phyloP scores from a whole-genome alignment of 2,888 invertebrate genomes.

The Diploptera punctata region DNA sequence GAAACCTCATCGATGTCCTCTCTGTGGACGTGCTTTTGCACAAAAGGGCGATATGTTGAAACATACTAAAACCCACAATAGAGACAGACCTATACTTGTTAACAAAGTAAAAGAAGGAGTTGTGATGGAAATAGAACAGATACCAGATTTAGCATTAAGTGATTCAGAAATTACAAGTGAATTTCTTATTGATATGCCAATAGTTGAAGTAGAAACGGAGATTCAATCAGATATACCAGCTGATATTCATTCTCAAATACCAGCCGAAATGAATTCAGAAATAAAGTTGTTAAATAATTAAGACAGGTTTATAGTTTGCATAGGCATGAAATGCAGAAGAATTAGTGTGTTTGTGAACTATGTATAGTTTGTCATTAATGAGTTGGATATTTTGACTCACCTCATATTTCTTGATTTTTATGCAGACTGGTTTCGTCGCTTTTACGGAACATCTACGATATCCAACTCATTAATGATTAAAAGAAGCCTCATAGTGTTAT shows the following conservation, averaged over 20 bases:
- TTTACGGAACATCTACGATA: no score
- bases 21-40: slow-evolving; percentile 42
- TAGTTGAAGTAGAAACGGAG: slow-evolving; percentile 38
- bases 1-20: slow-evolving; percentile 38
- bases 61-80: slow-evolving; percentile 41
- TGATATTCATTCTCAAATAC: slow-evolving; percentile 17
- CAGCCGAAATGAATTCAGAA: not conserved
- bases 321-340: no score
- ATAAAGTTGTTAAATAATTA: no score
- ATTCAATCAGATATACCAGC: slow-evolving; percentile 25
- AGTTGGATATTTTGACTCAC: no score
- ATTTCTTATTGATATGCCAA: slow-evolving; percentile 38
- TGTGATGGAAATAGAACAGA: slow-evolving; percentile 38
- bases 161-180: slow-evolving; percentile 37
- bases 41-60: slow-evolving; percentile 43
- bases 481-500: no score
- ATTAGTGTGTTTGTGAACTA: no score
- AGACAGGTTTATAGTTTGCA: no score
- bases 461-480: no score
- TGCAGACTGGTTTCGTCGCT: no score
- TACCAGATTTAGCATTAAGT: slow-evolving; percentile 36
- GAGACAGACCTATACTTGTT: slow-evolving; percentile 9
- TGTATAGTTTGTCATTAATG: no score
- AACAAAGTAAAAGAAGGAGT: slow-evolving; percentile 2
- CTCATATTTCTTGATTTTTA: no score